Percentiles rank a stretch among this genome's conserved stretches.
Conservation (phyloP, 2,888 invertebrate genomes). For the Podotricha telesiphe region DNA sequence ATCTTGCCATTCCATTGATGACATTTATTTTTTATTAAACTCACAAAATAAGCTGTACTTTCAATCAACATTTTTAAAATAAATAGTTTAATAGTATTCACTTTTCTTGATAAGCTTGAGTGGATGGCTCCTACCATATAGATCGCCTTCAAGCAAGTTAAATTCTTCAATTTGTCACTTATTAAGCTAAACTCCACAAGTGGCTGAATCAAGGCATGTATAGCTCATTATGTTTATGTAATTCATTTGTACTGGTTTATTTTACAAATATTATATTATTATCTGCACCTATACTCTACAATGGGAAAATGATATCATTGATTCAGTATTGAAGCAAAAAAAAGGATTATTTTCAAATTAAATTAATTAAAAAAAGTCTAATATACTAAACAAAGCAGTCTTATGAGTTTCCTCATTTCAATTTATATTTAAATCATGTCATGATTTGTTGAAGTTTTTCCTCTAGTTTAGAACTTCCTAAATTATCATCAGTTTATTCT, state of each 20-base stretch:
- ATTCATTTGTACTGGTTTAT: not conserved
- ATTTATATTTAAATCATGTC: not conserved
- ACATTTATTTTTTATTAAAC: not conserved
- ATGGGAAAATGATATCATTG: not conserved
- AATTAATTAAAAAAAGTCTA: too few relatives aligned
- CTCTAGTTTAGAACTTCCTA: too few relatives aligned
- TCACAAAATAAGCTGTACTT: too few relatives aligned
- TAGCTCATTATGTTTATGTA: constrained; percentile 6
- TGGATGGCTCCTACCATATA: constrained; percentile 50
- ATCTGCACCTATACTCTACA: too few relatives aligned
- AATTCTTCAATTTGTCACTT: constrained; percentile 56
- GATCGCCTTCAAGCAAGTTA: constrained; percentile 65
- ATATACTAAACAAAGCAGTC: too few relatives aligned
- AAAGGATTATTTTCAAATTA: too few relatives aligned
- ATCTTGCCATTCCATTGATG: too few relatives aligned
- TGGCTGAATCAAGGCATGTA: constrained; percentile 33
- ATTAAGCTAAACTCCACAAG: constrained; percentile 31
- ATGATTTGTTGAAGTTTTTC: too few relatives aligned
- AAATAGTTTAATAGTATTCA: not conserved
- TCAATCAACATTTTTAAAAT: not conserved
- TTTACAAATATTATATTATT: too few relatives aligned
- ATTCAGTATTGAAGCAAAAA: not conserved
- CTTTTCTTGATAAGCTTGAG: constrained; percentile 20
- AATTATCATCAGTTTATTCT: too few relatives aligned
- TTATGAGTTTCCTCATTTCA: not conserved